A percentile compares a stretch with the other conserved stretches of the same genome.
phyloP scores from a whole-genome alignment of 2,888 invertebrate genomes.

The Galerucella pusilla region DNA sequence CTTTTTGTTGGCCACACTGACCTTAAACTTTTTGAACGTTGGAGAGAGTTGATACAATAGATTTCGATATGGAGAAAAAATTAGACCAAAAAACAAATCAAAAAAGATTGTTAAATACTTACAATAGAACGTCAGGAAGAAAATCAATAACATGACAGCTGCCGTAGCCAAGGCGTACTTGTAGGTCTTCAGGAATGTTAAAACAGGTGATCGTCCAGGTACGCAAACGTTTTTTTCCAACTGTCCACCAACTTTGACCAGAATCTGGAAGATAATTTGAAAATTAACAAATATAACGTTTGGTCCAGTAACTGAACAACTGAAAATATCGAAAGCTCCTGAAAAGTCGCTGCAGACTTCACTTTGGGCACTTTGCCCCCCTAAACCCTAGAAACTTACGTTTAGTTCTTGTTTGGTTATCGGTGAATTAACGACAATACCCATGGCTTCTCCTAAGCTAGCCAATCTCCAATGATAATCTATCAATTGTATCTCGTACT shows the following conservation, averaged over 20 bases:
- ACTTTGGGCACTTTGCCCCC: too few species aligned
- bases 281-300: too few species aligned
- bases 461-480: slow-evolving; percentile 64
- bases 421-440: slow-evolving; percentile 56
- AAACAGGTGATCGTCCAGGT: slow-evolving; percentile 48
- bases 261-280: slow-evolving; percentile 46
- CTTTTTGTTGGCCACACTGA: too few species aligned
- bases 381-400: too few species aligned
- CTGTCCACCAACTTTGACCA: slow-evolving; percentile 50
- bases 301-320: too few species aligned
- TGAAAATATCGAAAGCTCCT: too few species aligned
- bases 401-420: slow-evolving; percentile 58
- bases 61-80: too few species aligned
- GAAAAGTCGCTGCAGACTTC: too few species aligned
- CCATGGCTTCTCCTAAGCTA: slow-evolving; percentile 59
- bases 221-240: slow-evolving; percentile 46
- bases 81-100: slow-evolving; percentile 7
- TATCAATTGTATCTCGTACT: slow-evolving; percentile 57
- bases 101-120: slow-evolving; percentile 44
- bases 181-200: slow-evolving; percentile 50
- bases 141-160: slow-evolving; percentile 56
- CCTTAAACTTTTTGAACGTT: too few species aligned
- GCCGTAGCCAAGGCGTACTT: slow-evolving; percentile 53
- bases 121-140: slow-evolving; percentile 62
- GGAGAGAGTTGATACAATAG: too few species aligned